phyloP scores from a whole-genome alignment of 2,797 vertebrate species.

The Sorex maritimensis region DNA sequence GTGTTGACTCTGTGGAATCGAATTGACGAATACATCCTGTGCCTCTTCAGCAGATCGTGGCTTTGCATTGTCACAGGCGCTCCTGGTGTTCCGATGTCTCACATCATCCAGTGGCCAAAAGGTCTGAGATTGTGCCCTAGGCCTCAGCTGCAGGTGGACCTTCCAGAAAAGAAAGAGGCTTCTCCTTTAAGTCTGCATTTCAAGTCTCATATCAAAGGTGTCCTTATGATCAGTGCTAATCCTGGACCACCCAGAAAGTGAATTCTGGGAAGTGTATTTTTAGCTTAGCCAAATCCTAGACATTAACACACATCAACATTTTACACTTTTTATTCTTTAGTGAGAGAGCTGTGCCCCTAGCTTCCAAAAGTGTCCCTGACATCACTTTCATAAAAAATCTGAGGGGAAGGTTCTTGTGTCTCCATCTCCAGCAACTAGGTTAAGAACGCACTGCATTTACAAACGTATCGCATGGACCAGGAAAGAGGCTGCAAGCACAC shows the following conservation, averaged over 20 bases:
- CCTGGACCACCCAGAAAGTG: background rate
- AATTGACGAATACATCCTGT: background rate
- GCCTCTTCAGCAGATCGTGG: background rate
- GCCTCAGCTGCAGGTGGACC: no score
- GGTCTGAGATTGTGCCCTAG: no score
- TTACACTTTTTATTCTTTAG: background rate
- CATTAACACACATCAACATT: accelerated
- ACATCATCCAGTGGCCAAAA: no score
- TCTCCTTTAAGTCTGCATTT: background rate
- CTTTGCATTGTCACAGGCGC: background rate
- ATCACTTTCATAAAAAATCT: background rate
- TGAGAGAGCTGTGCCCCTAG: background rate
- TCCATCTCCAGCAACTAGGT: background rate
- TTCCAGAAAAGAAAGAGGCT: background rate
- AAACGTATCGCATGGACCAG: background rate
- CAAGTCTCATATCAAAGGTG: background rate
- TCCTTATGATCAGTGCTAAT: background rate
- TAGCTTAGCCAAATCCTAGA: background rate
- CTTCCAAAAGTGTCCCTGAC: background rate
- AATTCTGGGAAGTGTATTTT: background rate
- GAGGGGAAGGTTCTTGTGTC: background rate
- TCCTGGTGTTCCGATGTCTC: no score
- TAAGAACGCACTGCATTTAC: background rate
- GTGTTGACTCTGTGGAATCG: background rate
- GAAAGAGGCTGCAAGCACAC: background rate